Conservation (phyloP, 2,797 vertebrate genomes). For the Parotocinclus haroldoi region DNA sequence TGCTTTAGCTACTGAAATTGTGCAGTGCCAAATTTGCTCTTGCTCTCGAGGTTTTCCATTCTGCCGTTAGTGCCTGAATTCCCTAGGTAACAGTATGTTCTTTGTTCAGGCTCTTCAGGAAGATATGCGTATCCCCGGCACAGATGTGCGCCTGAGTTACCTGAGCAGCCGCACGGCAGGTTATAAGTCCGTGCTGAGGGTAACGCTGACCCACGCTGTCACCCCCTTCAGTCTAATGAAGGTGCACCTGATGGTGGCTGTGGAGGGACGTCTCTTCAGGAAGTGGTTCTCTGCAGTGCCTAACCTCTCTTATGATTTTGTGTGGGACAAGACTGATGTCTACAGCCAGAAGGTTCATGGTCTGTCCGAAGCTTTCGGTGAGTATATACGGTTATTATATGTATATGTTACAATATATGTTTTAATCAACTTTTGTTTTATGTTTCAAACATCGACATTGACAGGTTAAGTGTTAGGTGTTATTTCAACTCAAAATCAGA, state of each 20-base stretch:
- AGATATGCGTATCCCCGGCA: conserved; percentile 84
- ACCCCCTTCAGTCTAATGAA: conserved; percentile 99
- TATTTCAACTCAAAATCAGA: too few species aligned
- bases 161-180: conserved; percentile 92
- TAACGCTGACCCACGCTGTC: conserved; percentile 85
- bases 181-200: conserved; percentile 91
- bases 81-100: neutral
- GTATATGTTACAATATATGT: too few species aligned
- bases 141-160: conserved; percentile 86
- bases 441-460: too few species aligned
- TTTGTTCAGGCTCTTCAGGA: conserved; percentile 83
- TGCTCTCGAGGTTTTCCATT: neutral
- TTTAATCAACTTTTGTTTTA: too few species aligned
- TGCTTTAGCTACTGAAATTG: conserved; percentile 1
- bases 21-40: neutral
- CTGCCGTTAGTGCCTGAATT: conserved; percentile 1
- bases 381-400: too few species aligned
- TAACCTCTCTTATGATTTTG: conserved; percentile 88
- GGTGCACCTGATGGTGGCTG: conserved; percentile 95
- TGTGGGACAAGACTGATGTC: conserved; percentile 97
- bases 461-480: too few species aligned
- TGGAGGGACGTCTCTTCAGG: conserved; percentile 93
- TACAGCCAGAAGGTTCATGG: conserved; percentile 98
- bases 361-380: conserved; percentile 91
- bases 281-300: conserved; percentile 95